Conservation (phyloP, 2,797 vertebrate species). For the Ctenochaetus hawaiiensis region DNA sequence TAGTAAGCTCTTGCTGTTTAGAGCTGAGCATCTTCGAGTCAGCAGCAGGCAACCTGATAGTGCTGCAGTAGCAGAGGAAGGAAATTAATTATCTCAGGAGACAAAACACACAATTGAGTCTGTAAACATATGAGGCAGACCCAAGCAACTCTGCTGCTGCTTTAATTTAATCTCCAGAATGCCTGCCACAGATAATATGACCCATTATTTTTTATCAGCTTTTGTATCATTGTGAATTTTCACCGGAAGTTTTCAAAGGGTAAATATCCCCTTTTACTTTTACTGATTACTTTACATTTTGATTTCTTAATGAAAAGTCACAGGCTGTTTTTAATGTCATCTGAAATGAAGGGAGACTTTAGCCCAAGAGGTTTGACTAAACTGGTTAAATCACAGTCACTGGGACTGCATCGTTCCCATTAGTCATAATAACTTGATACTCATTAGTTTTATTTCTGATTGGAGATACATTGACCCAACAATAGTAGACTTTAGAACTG, state of each 20-base stretch:
- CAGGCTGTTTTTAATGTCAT: neutral
- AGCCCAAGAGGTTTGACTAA: neutral
- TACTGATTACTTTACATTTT: neutral
- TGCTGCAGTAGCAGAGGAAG: slow-evolving; percentile 10
- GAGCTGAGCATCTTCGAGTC: slow-evolving; percentile 6
- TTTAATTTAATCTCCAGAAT: neutral
- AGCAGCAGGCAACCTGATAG: slow-evolving; percentile 7
- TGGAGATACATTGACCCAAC: neutral
- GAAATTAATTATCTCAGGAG: slow-evolving; percentile 4
- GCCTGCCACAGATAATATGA: neutral
- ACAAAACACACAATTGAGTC: neutral
- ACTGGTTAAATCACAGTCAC: neutral
- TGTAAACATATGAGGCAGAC: neutral
- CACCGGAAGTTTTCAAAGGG: neutral
- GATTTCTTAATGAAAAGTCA: neutral
- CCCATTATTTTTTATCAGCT: slow-evolving; percentile 7
- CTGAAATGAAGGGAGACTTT: neutral
- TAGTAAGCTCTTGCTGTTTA: slow-evolving; percentile 30
- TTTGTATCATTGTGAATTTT: neutral
- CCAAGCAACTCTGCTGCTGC: neutral
- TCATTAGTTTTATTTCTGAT: neutral
- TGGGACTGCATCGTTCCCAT: neutral
- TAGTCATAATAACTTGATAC: neutral
- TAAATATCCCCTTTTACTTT: neutral
- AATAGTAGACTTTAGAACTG: neutral